Percentiles rank a stretch among this genome's conserved stretches.
Conservation (phyloP, 2,888 invertebrate species). For the Neoascia interrupta region DNA sequence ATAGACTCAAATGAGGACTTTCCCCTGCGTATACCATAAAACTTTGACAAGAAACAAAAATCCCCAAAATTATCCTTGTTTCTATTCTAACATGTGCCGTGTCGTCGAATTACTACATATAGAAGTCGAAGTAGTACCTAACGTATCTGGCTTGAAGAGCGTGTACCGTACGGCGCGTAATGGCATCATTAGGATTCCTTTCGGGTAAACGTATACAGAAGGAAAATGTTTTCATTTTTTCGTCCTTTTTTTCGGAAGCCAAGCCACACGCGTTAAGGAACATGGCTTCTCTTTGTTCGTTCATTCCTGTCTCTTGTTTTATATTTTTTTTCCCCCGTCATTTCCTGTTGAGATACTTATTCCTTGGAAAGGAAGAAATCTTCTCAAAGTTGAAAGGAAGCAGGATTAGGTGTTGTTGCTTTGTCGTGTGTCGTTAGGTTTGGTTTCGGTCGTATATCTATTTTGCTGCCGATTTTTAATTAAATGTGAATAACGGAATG, state of each 20-base stretch:
- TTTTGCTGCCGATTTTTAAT: constrained; percentile 22
- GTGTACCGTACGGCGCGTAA: constrained; percentile 27
- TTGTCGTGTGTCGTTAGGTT: too few relatives aligned
- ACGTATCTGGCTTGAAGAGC: too few relatives aligned
- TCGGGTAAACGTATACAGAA: constrained; percentile 5
- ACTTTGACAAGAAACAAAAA: background rate
- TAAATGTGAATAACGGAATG: constrained; percentile 33
- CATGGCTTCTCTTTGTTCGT: background rate
- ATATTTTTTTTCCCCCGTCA: background rate
- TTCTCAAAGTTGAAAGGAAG: background rate
- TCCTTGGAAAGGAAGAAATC: background rate
- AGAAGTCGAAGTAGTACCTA: background rate
- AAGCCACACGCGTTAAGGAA: constrained; percentile 8
- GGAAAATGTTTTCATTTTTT: constrained; percentile 10
- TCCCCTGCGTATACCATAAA: background rate
- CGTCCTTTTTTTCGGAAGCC: background rate
- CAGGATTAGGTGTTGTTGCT: constrained; percentile 12
- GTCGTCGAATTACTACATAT: background rate
- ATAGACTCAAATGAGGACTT: background rate
- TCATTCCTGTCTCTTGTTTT: background rate
- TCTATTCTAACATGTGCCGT: constrained; percentile 27
- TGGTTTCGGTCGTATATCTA: background rate
- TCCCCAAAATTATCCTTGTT: constrained; percentile 41
- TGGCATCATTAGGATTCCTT: constrained; percentile 61
- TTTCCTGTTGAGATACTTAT: too few relatives aligned